These are phyloP conservation scores for Diglossa cyanea DNA, from an alignment of 2,797 vertebrate genomes.

Conservation along the genomic window DNA sequence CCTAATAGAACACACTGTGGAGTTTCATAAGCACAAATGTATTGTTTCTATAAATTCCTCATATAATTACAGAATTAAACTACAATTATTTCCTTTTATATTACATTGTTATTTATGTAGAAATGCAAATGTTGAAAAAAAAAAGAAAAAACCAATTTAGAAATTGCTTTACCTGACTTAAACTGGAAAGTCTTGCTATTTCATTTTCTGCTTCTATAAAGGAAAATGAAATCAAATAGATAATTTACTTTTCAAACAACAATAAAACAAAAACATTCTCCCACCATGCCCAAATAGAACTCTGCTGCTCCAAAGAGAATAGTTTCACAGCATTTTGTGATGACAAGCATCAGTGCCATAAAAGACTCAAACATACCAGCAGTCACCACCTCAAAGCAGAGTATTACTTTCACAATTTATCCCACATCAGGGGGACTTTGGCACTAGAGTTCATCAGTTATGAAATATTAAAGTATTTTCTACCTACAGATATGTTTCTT, in stretches of 20 bases:
- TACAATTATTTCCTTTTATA: background rate
- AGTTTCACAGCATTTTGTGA: background rate
- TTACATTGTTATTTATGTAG: background rate
- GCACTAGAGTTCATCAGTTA: background rate
- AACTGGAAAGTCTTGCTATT: conserved; percentile 79
- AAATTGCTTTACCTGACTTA: conserved; percentile 79
- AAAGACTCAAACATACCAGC: background rate
- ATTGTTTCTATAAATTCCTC: background rate
- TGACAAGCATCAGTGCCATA: background rate
- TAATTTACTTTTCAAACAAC: background rate
- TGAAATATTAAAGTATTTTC: background rate
- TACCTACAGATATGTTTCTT: background rate
- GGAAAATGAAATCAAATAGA: background rate
- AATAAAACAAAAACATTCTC: background rate
- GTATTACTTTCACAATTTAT: background rate
- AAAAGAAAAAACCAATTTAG: background rate
- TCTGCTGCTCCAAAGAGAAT: background rate
- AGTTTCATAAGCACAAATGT: background rate
- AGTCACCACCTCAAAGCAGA: background rate
- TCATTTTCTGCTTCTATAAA: conserved; percentile 86
- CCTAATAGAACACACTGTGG: background rate
- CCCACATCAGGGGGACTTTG: background rate
- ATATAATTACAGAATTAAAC: background rate
- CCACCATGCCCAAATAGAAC: background rate
- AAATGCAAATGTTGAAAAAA: background rate